These are phyloP conservation scores for Drosophila seguyi DNA, from an alignment of 1,140 invertebrate species.

Conservation along the genomic window DNA sequence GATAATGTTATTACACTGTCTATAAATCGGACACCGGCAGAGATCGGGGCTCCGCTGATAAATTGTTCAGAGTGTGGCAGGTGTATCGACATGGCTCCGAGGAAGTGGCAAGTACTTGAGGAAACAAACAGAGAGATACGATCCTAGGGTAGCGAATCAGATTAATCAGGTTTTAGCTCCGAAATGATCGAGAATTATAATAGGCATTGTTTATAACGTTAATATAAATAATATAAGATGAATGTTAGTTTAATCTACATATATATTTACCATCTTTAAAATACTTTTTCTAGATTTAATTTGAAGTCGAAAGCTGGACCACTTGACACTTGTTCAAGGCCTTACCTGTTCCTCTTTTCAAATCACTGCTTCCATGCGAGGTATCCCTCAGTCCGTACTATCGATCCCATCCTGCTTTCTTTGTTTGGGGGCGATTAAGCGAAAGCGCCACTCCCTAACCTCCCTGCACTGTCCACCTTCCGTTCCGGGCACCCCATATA, in stretches of 20 bases:
- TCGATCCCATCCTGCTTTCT: neutral
- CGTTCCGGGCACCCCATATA: slow-evolving; percentile 54
- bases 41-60: slow-evolving; percentile 32
- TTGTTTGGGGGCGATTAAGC: slow-evolving; percentile 39
- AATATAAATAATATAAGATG: too few species aligned
- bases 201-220: too few species aligned
- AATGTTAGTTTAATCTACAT: too few species aligned
- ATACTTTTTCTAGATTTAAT: neutral
- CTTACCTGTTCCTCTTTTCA: accelerated
- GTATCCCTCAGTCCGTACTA: slow-evolving; percentile 8
- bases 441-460: slow-evolving; percentile 53
- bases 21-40: slow-evolving; percentile 53
- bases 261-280: too few species aligned
- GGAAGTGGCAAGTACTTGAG: slow-evolving; percentile 44
- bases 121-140: slow-evolving; percentile 56
- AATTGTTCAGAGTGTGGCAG: slow-evolving; percentile 51
- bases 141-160: slow-evolving; percentile 1
- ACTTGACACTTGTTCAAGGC: neutral
- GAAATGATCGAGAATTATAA: too few species aligned
- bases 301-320: neutral
- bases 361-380: neutral
- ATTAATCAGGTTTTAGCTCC: too few species aligned
- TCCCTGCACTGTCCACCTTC: slow-evolving; percentile 41
- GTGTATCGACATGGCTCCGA: slow-evolving; percentile 38
- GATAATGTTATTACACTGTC: slow-evolving; percentile 69